Base-by-base conservation (phyloP, 2,888 invertebrate genomes). In the Pyrocoelia pectoralis region DNA sequence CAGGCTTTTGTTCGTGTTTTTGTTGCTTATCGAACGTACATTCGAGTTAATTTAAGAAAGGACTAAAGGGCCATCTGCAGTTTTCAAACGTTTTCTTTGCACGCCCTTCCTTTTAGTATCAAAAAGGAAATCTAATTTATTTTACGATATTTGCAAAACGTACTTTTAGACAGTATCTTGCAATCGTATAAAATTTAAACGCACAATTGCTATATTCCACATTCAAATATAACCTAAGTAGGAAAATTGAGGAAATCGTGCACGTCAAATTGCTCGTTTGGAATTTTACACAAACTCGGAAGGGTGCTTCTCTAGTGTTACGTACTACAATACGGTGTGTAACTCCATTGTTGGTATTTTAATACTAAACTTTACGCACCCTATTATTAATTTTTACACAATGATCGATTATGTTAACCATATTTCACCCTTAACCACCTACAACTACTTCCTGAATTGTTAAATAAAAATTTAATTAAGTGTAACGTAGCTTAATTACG, bases 11-110 rank as follows among this genome's bases (percentile, higher is more conserved):
- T 52, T 40, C 53, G 40, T n/a, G 53, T 54, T 54, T 54, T 54
- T 54, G 53, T 40, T 17, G 41, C 53, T 54, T 54, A 54, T 54
- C 53, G 53, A 24, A 19, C 53, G 38, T 19, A 41, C 18, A 41
- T 54, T 54, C 40, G 19, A 54, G 53, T 54, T 38, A 54, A 54
- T 54, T 54, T 54, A 33, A 41, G 38, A 51, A 54, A 54, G 53
- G 53, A 18, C 41, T 38, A 33, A 24, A 15, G 41, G 13, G 19
- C 24, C 53, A 54, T 54, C 53, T 54, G 53, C 40, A 54, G 53
- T n/a, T 15, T 19, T 17, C n/a, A 50, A 33, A 28, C 33, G 28
- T 52, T 52, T 52, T 52, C 28, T 28, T 52, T 52, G 6, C 48
- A n/a, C 48, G 24, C 14, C 50, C 18, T 50, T 50, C 50, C 50